Conservation (phyloP, 1,140 invertebrate species). For the Phortica variegata region DNA sequence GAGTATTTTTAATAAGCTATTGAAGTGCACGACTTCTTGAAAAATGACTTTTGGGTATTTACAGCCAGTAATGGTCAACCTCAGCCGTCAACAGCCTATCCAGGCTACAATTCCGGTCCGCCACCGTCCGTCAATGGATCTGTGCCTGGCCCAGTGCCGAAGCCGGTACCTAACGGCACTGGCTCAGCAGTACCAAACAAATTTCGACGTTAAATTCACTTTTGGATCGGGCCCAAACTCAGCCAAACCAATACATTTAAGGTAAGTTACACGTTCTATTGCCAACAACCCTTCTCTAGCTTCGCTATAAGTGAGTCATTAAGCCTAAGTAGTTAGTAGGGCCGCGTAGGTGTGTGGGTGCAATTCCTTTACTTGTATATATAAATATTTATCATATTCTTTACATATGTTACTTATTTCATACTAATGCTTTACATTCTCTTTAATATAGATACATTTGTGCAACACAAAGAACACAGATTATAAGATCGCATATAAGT, state of each 20-base stretch:
- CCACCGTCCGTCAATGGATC: constrained; percentile 38
- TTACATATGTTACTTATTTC: not conserved
- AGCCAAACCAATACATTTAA: no score
- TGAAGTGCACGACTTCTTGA: no score
- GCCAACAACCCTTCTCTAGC: no score
- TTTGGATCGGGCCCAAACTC: no score
- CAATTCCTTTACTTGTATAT: no score
- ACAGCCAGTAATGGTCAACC: constrained; percentile 4
- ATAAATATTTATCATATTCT: no score
- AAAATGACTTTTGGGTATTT: no score
- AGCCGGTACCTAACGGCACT: constrained; percentile 32
- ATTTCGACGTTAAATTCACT: constrained; percentile 40
- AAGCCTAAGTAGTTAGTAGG: not conserved
- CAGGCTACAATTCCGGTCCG: constrained; percentile 29
- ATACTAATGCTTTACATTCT: constrained; percentile 47
- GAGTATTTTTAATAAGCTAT: constrained; percentile 15
- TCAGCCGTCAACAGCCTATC: constrained; percentile 24
- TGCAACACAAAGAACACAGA: constrained; percentile 42
- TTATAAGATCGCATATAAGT: not conserved
- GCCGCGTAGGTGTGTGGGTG: no score
- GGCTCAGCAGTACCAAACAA: constrained; percentile 46
- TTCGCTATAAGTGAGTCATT: no score
- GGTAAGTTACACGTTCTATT: no score
- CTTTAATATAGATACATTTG: constrained; percentile 58
- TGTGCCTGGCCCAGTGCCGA: constrained; percentile 23